Evolutionary conservation across 1,140 invertebrate species (phyloP), one percentile per base, ranked within the genome.

Genomic region (Hyles euphorbiae): DNA sequence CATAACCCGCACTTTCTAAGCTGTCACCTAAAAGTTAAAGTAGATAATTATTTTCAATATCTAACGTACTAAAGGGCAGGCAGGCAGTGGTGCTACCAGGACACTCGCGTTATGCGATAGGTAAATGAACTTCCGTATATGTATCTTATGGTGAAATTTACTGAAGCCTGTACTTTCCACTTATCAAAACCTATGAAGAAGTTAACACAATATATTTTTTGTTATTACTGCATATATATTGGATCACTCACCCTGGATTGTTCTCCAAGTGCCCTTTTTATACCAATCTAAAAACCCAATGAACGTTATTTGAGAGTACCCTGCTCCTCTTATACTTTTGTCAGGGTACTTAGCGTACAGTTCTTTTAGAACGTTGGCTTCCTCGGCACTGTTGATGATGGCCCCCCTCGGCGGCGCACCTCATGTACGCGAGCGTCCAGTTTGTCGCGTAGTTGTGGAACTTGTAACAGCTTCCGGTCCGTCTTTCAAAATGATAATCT

Each of bases 211-310:
- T 22, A 22, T 22, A 22, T 22, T 22, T 22, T 22, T 22, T 22
- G 22, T 22, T 22, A 22, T 22, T 22, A 22, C 8, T 40, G 36
- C 8, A 3, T 22, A 40, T 40, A 5, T 5, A 5, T 34, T 5
- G 8, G 5, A 32, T 53, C 4, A 56, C 61, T 52, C 55, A 85
- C 80, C 77, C 12, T 75, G 53, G n/a, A 82, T 73, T 0, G 82
- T 81, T 10, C 69, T 60, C 60, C 68, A 81, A n/a, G 68, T 60
- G 3, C 68, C 69, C 32, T 69, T 67, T 47, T 76, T 73, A 8
- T 68, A 68, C 74, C 77, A 78, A 45, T 76, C 72, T 34, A 72
- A 73, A 58, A 81, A 73, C 0, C 82, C 82, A 7, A 83, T 40
- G 22, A 74, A 74, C 7, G 73, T 72, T 0, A 73, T 60, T 33